phyloP scores from a whole-genome alignment of 1,140 invertebrate species.

The Caenorhabditis remanei region DNA sequence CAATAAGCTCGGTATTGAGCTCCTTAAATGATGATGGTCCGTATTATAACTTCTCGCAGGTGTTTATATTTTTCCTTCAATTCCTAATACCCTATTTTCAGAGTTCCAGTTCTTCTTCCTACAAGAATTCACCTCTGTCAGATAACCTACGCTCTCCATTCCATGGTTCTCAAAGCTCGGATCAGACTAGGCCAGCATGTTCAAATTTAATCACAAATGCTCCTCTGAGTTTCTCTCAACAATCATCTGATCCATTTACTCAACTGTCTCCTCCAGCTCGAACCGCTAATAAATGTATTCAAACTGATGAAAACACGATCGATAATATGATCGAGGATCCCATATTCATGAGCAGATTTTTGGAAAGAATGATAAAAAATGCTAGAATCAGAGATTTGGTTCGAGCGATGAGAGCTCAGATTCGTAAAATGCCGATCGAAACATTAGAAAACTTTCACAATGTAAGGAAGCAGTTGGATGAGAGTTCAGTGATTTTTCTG shows the following conservation, averaged over 20 bases:
- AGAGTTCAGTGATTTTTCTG: neutral
- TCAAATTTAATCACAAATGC: neutral
- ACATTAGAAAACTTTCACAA: neutral
- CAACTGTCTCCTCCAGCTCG: neutral
- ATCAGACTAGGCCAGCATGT: neutral
- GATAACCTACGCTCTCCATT: neutral
- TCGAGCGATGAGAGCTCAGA: neutral
- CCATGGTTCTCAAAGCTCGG: neutral
- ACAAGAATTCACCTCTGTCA: neutral
- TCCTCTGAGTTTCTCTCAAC: neutral
- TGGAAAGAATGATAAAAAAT: neutral
- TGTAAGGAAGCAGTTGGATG: neutral
- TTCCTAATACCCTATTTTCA: neutral
- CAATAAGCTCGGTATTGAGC: slow-evolving; percentile 1
- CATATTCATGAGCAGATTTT: neutral
- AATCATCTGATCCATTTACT: neutral
- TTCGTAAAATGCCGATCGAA: neutral
- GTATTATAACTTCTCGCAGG: slow-evolving; percentile 1
- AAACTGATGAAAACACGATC: neutral
- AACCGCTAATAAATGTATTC: neutral
- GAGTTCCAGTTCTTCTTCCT: neutral
- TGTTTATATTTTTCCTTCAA: neutral
- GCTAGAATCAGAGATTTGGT: neutral
- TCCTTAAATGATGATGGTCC: neutral
- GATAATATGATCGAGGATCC: neutral